Percentiles rank a stretch among this genome's conserved stretches.
These are phyloP conservation scores for Pluvialis apricaria DNA, from an alignment of 2,113 vertebrate species.

Conservation along the genomic window DNA sequence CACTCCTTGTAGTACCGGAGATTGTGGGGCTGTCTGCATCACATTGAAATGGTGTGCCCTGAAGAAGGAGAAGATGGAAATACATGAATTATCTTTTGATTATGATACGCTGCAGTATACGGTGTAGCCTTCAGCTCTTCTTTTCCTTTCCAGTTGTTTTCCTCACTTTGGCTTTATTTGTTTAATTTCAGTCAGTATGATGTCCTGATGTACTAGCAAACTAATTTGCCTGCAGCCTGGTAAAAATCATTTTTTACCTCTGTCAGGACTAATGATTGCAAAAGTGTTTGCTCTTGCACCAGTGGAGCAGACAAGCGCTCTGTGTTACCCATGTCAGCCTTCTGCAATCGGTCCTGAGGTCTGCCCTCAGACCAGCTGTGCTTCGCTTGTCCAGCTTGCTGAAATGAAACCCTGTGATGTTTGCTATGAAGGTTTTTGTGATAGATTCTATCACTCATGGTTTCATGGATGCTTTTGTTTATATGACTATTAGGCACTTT, in stretches of 20 bases:
- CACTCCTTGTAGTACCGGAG: background rate
- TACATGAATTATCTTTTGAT: slow-evolving; percentile 1
- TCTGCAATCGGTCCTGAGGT: background rate
- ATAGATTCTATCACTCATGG: background rate
- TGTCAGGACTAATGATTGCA: slow-evolving; percentile 12
- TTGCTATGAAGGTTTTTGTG: background rate
- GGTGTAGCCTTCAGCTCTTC: background rate
- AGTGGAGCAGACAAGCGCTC: background rate
- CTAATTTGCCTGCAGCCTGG: background rate
- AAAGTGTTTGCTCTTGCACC: background rate
- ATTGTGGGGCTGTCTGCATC: background rate
- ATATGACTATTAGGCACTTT: background rate
- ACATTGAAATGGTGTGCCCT: background rate
- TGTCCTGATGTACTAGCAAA: background rate
- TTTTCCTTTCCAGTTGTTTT: background rate
- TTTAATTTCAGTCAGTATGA: slow-evolving; percentile 13
- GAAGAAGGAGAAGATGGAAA: background rate
- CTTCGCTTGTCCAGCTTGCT: background rate
- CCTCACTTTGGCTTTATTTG: slow-evolving; percentile 7
- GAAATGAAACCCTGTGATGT: background rate
- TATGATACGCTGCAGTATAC: background rate
- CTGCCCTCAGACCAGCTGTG: background rate
- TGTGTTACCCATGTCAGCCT: background rate
- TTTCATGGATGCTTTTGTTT: background rate
- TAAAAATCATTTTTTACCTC: background rate